Conservation (phyloP, 2,888 invertebrate species). For the Caenorhabditis macrosperma region DNA sequence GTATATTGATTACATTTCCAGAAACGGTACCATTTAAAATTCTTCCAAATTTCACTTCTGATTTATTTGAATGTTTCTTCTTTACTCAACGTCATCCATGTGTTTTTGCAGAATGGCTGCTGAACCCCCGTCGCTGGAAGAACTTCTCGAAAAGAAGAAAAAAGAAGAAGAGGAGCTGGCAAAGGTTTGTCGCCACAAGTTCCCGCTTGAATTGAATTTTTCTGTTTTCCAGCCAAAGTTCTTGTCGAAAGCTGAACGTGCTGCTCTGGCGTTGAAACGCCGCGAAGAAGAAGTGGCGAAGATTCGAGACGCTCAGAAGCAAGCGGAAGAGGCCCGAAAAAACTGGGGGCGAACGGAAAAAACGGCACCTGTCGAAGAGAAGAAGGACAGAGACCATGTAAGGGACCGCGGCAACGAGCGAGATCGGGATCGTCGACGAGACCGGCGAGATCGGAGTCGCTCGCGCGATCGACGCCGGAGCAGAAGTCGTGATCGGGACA, state of each 20-base stretch:
- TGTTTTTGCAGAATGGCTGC: constrained; percentile 50
- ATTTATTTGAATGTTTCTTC: neutral
- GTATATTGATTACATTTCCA: no score
- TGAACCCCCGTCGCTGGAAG: constrained; percentile 95
- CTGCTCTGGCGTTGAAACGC: constrained; percentile 90
- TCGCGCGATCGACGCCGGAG: constrained; percentile 68
- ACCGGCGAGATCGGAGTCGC: constrained; percentile 71
- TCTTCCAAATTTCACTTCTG: neutral
- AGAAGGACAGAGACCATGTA: constrained; percentile 46
- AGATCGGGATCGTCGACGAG: constrained; percentile 51
- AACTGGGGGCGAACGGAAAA: constrained; percentile 44
- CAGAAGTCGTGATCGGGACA: constrained; percentile 55
- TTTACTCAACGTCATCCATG: neutral
- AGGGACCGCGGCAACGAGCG: constrained; percentile 66
- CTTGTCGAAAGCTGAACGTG: constrained; percentile 94
- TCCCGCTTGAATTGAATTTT: no score
- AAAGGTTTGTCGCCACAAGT: constrained; percentile 86
- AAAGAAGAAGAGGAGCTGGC: constrained; percentile 94
- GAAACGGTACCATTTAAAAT: no score
- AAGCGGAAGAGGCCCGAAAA: constrained; percentile 84
- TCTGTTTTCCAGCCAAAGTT: constrained; percentile 90
- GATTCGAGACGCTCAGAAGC: constrained; percentile 86
- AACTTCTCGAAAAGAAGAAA: constrained; percentile 94
- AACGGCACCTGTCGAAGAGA: constrained; percentile 3
- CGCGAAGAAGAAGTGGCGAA: constrained; percentile 90